Evolutionary conservation across 2,797 vertebrate genomes (phyloP).

Genomic region (Muscicapa comitata): DNA sequence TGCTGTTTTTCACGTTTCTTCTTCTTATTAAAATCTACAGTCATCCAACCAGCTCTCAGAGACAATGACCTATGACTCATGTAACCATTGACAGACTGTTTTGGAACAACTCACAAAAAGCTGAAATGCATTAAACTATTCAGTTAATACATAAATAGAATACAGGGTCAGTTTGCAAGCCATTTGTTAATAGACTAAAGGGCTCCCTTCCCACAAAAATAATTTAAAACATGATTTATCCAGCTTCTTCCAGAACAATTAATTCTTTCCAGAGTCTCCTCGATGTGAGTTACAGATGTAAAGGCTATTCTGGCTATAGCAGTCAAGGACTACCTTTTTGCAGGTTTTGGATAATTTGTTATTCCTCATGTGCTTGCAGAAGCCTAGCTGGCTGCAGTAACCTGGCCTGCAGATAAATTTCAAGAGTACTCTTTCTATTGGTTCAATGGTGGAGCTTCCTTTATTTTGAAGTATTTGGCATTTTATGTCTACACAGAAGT

Average conservation of each 20-base stretch:
- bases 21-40: constrained; percentile 19
- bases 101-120: constrained; percentile 52
- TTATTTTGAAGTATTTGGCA: neutral
- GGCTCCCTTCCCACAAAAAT: constrained; percentile 51
- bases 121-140: constrained; percentile 53
- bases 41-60: constrained; percentile 5
- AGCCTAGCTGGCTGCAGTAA: neutral
- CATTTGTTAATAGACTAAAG: constrained; percentile 57
- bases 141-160: constrained; percentile 61
- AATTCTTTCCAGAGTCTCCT: constrained; percentile 39
- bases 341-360: neutral
- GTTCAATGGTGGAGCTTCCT: neutral
- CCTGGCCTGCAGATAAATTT: neutral
- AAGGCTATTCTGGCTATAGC: neutral
- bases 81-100: constrained; percentile 58
- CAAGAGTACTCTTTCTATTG: neutral
- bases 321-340: neutral
- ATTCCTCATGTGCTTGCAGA: neutral
- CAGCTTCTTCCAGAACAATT: constrained; percentile 48
- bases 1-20: constrained; percentile 55
- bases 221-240: constrained; percentile 57
- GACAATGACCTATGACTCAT: constrained; percentile 52
- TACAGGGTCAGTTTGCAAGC: constrained; percentile 47
- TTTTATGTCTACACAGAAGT: neutral
- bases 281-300: neutral